Evolutionary conservation across 2,888 invertebrate species (phyloP).

Genomic region (Synanthedon vespiformis): DNA sequence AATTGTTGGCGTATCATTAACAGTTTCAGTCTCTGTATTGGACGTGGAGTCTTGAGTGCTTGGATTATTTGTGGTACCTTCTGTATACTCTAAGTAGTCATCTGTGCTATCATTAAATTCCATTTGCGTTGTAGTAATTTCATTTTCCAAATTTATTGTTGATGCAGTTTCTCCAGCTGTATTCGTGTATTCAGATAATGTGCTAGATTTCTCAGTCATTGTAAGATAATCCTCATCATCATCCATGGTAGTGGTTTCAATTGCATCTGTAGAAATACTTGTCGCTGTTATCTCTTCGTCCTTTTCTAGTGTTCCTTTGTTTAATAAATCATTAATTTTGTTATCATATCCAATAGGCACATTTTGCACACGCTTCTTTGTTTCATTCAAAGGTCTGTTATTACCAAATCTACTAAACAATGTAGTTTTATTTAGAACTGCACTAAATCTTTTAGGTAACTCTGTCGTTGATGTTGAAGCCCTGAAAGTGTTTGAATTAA

Average conservation of each 20-base stretch:
- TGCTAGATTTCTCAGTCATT: constrained; percentile 29
- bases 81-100: constrained; percentile 49
- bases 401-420: constrained; percentile 36
- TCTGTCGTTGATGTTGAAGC: constrained; percentile 54
- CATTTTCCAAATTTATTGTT: constrained; percentile 29
- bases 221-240: constrained; percentile 53
- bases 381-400: constrained; percentile 35
- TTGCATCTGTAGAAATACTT: constrained; percentile 10
- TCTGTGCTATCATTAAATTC: constrained; percentile 44
- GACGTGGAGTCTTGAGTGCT: constrained; percentile 29
- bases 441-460: constrained; percentile 31
- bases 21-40: constrained; percentile 20
- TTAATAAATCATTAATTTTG: constrained; percentile 16
- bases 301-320: constrained; percentile 5
- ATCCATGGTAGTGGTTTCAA: constrained; percentile 17
- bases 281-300: constrained; percentile 25
- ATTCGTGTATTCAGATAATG: constrained; percentile 26
- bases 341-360: constrained; percentile 47
- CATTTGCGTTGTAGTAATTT: constrained; percentile 37
- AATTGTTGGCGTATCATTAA: constrained; percentile 1
- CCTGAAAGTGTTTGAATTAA: constrained; percentile 58
- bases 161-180: constrained; percentile 22
- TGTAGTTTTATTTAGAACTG: constrained; percentile 39
- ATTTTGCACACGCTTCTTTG: constrained; percentile 54
- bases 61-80: constrained; percentile 35